These are phyloP conservation scores for Cacajao melanocephalus DNA, from an alignment of 2,797 vertebrate species.

Conservation along the genomic window DNA sequence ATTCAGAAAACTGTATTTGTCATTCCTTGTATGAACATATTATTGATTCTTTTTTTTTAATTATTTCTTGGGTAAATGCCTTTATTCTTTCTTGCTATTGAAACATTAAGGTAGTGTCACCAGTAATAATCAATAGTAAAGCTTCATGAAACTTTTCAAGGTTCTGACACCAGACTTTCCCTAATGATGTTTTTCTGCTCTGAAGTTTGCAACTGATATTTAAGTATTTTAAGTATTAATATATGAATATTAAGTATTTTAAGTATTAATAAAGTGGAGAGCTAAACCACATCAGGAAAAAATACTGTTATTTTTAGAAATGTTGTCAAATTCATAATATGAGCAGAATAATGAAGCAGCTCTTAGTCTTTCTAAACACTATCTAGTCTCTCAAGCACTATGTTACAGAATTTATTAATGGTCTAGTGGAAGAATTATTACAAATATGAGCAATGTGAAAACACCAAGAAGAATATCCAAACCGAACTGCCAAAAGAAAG, in stretches of 20 bases:
- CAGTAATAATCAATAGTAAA: neutral
- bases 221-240: neutral
- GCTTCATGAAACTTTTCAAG: neutral
- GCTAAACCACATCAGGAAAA: constrained; percentile 27
- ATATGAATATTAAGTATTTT: constrained; percentile 27
- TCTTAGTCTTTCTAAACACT: neutral
- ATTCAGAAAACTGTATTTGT: neutral
- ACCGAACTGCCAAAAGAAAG: neutral
- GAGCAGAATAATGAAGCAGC: neutral
- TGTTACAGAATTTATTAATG: neutral
- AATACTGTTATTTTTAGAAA: constrained; percentile 27
- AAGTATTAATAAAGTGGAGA: neutral
- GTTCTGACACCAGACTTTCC: neutral
- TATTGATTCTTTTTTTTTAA: neutral
- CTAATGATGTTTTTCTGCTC: neutral
- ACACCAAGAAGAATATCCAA: neutral
- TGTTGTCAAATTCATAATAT: neutral
- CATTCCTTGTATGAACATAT: neutral
- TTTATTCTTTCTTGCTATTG: constrained; percentile 31
- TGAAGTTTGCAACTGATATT: neutral
- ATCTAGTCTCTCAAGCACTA: neutral
- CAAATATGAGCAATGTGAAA: constrained; percentile 12
- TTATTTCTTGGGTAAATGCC: neutral
- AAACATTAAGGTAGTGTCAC: neutral
- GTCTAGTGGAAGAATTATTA: neutral